Evolutionary conservation across 2,888 invertebrate species (phyloP).

Genomic region (Colostygia pectinataria): DNA sequence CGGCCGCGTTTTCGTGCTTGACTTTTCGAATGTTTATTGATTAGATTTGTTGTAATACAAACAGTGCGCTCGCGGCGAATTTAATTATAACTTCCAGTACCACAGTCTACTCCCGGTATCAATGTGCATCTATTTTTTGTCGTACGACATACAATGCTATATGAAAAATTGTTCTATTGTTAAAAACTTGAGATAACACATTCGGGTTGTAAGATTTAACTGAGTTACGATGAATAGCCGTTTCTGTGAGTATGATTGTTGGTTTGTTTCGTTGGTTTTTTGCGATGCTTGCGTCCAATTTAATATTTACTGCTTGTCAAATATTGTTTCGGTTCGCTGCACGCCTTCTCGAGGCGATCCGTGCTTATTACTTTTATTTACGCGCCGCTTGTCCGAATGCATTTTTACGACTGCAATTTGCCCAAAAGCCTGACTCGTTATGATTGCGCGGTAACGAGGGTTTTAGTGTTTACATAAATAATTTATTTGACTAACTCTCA

Average conservation of each 20-base stretch:
- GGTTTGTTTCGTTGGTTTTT: constrained; percentile 53
- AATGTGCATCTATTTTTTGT: constrained; percentile 61
- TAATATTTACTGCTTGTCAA: constrained; percentile 74
- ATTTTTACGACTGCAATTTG: constrained; percentile 61
- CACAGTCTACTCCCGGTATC: constrained; percentile 48
- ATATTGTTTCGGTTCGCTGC: constrained; percentile 59
- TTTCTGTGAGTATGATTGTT: constrained; percentile 57
- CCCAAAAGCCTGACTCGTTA: constrained; percentile 46
- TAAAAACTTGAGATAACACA: constrained; percentile 62
- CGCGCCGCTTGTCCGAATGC: constrained; percentile 54
- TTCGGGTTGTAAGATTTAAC: constrained; percentile 63
- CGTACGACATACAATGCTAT: constrained; percentile 53
- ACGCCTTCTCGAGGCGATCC: constrained; percentile 54
- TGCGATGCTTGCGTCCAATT: constrained; percentile 64
- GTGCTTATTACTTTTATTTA: constrained; percentile 62
- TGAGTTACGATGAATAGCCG: constrained; percentile 65
- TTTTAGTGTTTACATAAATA: constrained; percentile 40
- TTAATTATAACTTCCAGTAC: constrained; percentile 66
- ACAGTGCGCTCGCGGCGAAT: constrained; percentile 63
- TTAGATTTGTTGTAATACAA: constrained; percentile 70
- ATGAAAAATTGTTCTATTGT: constrained; percentile 70
- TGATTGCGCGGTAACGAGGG: constrained; percentile 50
- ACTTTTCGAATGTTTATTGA: constrained; percentile 70
- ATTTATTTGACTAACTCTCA: constrained; percentile 36
- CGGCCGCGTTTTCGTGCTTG: constrained; percentile 56